These are phyloP conservation scores for Lates japonicus DNA, from an alignment of 2,797 vertebrate species.

Conservation along the genomic window DNA sequence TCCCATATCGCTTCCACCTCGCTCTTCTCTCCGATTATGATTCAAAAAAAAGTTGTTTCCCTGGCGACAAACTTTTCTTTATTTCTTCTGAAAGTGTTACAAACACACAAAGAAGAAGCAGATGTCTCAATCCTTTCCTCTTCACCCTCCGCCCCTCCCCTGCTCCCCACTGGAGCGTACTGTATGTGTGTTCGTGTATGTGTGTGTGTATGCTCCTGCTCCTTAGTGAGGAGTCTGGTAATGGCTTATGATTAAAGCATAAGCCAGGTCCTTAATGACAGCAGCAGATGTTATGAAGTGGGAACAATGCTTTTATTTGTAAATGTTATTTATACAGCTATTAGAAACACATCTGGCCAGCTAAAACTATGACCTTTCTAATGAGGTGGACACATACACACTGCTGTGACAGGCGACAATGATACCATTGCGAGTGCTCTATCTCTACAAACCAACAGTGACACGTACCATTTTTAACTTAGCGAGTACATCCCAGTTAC, in stretches of 20 bases:
- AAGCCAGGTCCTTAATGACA: slow-evolving; percentile 68
- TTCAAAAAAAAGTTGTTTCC: slow-evolving; percentile 49
- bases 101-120: slow-evolving; percentile 48
- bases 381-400: slow-evolving; percentile 37
- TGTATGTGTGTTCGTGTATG: slow-evolving; percentile 8
- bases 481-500: slow-evolving; percentile 34
- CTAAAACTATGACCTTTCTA: slow-evolving; percentile 51
- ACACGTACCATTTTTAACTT: slow-evolving; percentile 24
- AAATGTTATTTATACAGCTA: slow-evolving; percentile 66
- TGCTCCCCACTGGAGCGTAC: slow-evolving; percentile 40
- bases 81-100: slow-evolving; percentile 56
- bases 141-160: slow-evolving; percentile 34
- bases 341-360: slow-evolving; percentile 71
- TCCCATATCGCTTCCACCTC: neutral
- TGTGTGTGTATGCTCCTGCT: slow-evolving; percentile 5
- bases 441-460: slow-evolving; percentile 1
- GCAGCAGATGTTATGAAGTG: slow-evolving; percentile 77
- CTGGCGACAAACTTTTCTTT: slow-evolving; percentile 65
- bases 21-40: slow-evolving; percentile 32
- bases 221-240: slow-evolving; percentile 52
- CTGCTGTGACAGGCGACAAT: neutral
- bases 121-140: slow-evolving; percentile 57
- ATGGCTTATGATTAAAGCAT: slow-evolving; percentile 74
- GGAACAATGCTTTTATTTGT: slow-evolving; percentile 70
- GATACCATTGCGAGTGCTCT: neutral